These are phyloP conservation scores for Campoletis sonorensis DNA, from an alignment of 1,140 invertebrate species.

Conservation along the genomic window DNA sequence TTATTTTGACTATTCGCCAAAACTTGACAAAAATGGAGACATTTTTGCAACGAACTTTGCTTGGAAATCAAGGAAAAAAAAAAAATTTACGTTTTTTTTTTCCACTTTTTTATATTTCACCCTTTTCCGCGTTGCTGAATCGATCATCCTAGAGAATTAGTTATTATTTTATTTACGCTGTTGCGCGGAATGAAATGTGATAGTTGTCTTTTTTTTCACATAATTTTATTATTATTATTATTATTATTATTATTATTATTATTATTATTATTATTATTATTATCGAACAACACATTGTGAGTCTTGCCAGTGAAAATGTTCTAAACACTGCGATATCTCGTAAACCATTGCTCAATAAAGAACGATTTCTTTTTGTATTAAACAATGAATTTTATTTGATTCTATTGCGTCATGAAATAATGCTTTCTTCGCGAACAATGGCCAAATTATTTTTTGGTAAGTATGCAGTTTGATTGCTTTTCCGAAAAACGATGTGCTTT, in stretches of 20 bases:
- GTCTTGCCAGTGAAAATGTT: conserved; percentile 60
- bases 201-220: conserved; percentile 38
- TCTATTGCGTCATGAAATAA: too few species aligned
- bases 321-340: conserved; percentile 45
- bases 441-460: too few species aligned
- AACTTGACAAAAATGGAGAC: too few species aligned
- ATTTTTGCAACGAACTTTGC: too few species aligned
- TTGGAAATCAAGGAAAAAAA: too few species aligned
- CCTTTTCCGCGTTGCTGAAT: not conserved
- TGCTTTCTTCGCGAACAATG: too few species aligned
- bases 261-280: conserved; percentile 42
- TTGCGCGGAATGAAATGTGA: conserved; percentile 48
- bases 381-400: conserved; percentile 32
- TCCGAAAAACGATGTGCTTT: too few species aligned
- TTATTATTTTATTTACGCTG: conserved; percentile 38
- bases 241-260: conserved; percentile 39
- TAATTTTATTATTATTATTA: conserved; percentile 35
- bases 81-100: too few species aligned
- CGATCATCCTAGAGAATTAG: conserved; percentile 40
- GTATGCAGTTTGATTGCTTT: too few species aligned
- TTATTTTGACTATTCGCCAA: too few species aligned
- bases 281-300: conserved; percentile 43
- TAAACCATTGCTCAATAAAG: conserved; percentile 63
- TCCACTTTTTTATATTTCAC: too few species aligned
- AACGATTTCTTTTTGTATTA: conserved; percentile 53